Conservation (phyloP, 2,888 invertebrate genomes). For the Acanthopleura granulata region DNA sequence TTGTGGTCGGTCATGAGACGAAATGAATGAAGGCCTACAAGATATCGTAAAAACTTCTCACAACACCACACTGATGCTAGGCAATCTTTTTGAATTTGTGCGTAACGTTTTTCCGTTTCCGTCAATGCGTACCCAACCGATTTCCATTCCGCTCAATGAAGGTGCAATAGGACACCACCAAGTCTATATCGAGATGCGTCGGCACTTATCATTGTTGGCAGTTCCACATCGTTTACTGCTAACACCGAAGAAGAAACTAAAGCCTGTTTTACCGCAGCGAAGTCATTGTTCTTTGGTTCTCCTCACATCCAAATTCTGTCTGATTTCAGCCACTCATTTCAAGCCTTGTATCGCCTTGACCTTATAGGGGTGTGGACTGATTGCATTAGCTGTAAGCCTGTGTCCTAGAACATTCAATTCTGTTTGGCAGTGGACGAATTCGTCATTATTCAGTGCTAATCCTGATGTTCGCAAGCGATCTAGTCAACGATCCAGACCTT, state of each 20-base stretch:
- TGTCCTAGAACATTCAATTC: conserved; percentile 21
- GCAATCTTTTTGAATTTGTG: conserved; percentile 23
- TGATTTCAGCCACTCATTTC: conserved; percentile 26
- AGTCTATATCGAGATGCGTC: conserved; percentile 40
- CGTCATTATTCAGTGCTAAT: conserved; percentile 34
- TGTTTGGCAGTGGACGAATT: conserved; percentile 26
- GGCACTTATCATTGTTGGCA: conserved; percentile 38
- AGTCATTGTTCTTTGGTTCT: conserved; percentile 30
- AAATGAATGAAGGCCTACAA: conserved; percentile 23
- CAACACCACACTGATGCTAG: conserved; percentile 36
- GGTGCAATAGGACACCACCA: conserved; percentile 36
- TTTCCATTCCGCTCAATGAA: conserved; percentile 27
- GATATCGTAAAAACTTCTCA: conserved; percentile 32
- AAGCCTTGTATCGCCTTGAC: conserved; percentile 14
- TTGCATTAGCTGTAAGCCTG: conserved; percentile 21
- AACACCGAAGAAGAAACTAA: conserved; percentile 33
- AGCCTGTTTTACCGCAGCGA: conserved; percentile 30
- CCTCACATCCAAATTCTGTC: conserved; percentile 33
- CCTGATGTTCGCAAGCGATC: conserved; percentile 23
- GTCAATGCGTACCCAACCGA: conserved; percentile 42
- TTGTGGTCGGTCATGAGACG: conserved; percentile 30
- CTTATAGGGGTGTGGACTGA: conserved; percentile 24
- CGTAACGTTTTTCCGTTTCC: conserved; percentile 31
- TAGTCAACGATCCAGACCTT: conserved; percentile 25
- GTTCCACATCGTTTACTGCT: conserved; percentile 33